Evolutionary conservation across 2,888 invertebrate species (phyloP), one percentile per base, ranked within the genome.

Genomic region (Doris montereyensis): DNA sequence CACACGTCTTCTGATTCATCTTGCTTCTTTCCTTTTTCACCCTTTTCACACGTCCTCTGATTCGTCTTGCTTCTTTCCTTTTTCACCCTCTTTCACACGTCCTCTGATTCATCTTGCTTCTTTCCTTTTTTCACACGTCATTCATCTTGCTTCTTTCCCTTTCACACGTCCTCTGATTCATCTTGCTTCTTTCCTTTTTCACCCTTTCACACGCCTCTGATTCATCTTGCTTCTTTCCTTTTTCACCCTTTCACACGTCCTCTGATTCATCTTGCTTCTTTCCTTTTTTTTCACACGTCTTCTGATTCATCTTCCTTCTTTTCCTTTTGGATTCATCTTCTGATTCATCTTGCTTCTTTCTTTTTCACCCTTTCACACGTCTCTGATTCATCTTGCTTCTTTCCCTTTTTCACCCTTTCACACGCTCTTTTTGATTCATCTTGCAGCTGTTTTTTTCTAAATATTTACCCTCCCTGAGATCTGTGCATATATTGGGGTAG

Each of bases 301-400:
- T 75, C 75, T 75, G 21, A 32, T 62, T 58, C 62, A 60, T 30
- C 62, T 62, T 28, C 62, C 62, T 30, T 35, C 34, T 41, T 41
- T 41, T 41, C n/a, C n/a, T n/a, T n/a, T n/a, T n/a, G n/a, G n/a
- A n/a, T n/a, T n/a, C 70, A 71, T 28, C 32, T 60, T 57, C 52
- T 52, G n/a, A 21, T 30, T 57, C 41, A 57, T 32, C 58, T 70
- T 57, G 8, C 70, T 52, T 52, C 21, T 30, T 32, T 58, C 21
- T 32, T 32, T 34, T 62, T 34, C 32, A 32, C 28, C 41, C 17
- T 28, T 24, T 57, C 26, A 26, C 26, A 60, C 34, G 28, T 34
- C 26, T 58, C 17, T 21, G 26, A 34, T 24, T 60, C 28, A 10
- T 34, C 21, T 34, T 71, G 21, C 24, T 32, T 62, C 17, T 62